Evolutionary conservation across 2,888 invertebrate species (phyloP).

Genomic region (Ormyrus nitidulus): DNA sequence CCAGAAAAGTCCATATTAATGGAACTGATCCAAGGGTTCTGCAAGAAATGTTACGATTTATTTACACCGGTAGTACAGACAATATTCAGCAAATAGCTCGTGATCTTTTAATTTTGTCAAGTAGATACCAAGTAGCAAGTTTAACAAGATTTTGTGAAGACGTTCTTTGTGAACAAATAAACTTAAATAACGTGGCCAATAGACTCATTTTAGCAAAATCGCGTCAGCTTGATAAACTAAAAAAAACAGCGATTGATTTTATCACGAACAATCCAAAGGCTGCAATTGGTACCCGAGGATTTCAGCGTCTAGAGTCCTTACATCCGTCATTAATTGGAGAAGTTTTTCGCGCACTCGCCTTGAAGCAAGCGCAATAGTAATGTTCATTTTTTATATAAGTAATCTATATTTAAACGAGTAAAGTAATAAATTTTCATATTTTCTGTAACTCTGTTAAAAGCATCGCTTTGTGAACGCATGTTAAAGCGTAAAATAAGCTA

Average conservation of each 20-base stretch:
- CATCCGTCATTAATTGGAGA: conserved; percentile 97
- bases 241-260: no score
- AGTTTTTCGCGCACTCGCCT: conserved; percentile 83
- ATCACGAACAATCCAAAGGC: no score
- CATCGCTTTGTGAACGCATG: no score
- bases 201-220: no score
- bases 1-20: neutral
- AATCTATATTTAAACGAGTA: no score
- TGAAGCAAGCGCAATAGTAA: conserved; percentile 65
- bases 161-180: conserved; percentile 94
- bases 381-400: neutral
- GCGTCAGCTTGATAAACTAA: no score
- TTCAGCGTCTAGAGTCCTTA: conserved; percentile 69
- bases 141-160: conserved; percentile 99
- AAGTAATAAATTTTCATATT: no score
- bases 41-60: conserved; percentile 97
- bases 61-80: conserved; percentile 97
- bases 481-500: no score
- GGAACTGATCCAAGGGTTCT: conserved; percentile 99
- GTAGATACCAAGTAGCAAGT: conserved; percentile 98
- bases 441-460: no score
- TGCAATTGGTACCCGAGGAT: neutral
- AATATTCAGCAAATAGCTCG: conserved; percentile 99
- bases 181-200: conserved; percentile 91
- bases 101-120: conserved; percentile 97